Evolutionary conservation across 2,888 invertebrate genomes (phyloP), one percentile per base, ranked within the genome.

Genomic region (Terebella lapidaria): DNA sequence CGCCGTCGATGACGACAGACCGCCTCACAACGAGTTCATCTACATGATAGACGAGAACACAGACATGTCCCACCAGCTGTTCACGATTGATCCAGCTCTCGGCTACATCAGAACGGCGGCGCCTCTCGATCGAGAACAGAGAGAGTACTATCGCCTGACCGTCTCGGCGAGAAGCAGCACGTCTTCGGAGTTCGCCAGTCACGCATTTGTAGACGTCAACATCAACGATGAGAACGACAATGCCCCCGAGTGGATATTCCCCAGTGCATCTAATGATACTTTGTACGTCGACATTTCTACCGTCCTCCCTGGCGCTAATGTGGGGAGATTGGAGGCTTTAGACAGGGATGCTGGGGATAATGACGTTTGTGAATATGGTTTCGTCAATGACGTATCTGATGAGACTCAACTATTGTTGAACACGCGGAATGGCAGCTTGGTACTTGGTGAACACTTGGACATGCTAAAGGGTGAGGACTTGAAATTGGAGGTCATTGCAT

Each of bases 1-100:
- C 27, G 63, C 63, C 20, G 28, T 27, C 25, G 63, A 63, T 35
- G n/a, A 28, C 22, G 63, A 63, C 46, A 42, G 51, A 1, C 29
- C 57, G n/a, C 57, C 51, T 2, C 58, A 54, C 28, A 63, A 63
- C 42, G 47, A 57, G 3, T 63, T 63, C 60, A 54, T 35, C 49
- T 60, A 58, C 22, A 15, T 30, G 22, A 35, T 63, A 3, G 55
- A 54, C 30, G 53, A 27, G 1, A 51, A 26, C 30, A 29, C 45
- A 18, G 49, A 29, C 5, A 25, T 22, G 22, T 15, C 20, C 25
- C 30, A n/a, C 15, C 52, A 49, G 26, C 5, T 53, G 5, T 60
- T 63, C 27, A 42, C 25, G 25, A 49, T 63, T 20, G 56, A 63
- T 28, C 53, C 55, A 5, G 22, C 55, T 3, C 29, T 56, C 1